Base-by-base conservation (phyloP, 2,888 invertebrate genomes). In the Pantelozetes paolii region DNA sequence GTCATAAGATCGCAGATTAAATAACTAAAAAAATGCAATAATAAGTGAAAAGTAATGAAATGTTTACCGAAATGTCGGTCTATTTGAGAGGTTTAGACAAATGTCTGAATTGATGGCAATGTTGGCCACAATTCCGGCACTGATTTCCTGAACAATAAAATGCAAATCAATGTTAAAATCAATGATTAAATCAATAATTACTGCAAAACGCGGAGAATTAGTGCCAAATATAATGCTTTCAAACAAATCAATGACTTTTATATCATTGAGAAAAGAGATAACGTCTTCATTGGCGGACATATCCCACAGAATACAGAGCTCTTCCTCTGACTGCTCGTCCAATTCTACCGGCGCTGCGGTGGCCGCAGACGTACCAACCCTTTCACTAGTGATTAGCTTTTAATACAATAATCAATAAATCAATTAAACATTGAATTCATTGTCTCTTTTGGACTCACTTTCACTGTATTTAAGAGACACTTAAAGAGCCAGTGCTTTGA, bases 211-310 rank as follows among this genome's bases (percentile, higher is more conserved):
- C 54, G 54, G 54, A 20, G 23, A 54, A 54, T 54, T 54, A 1
- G 54, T 54, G 3, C 54, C 2, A 3, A n/a, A 8, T 5, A 54
- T 54, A 20, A 54, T 54, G 1, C 23, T 54, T 23, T 54, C 54
- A 54, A 54, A 54, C 54, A 54, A 54, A 23, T 54, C 54, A 23
- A 54, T 54, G 54, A 23, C 54, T 54, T 54, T 54, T 5, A 20
- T 20, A 13, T 54, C 54, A 13, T 54, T 20, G 8, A 54, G 23
- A 13, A 54, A 54, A 6, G 54, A 54, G 23, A 54, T 54, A 20
- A 54, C 54, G 54, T 54, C 54, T 26, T 54, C 54, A 13, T 54
- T 54, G 54, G 54, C 54, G 13, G 54, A 54, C 54, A 54, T 54
- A 23, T 54, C 54, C 54, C 54, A 54, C 23, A 54, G 26, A 15